A percentile compares a stretch with the other conserved stretches of the same genome.
These are phyloP conservation scores for Liolophura sinensis DNA, from an alignment of 1,140 invertebrate species.

Conservation along the genomic window DNA sequence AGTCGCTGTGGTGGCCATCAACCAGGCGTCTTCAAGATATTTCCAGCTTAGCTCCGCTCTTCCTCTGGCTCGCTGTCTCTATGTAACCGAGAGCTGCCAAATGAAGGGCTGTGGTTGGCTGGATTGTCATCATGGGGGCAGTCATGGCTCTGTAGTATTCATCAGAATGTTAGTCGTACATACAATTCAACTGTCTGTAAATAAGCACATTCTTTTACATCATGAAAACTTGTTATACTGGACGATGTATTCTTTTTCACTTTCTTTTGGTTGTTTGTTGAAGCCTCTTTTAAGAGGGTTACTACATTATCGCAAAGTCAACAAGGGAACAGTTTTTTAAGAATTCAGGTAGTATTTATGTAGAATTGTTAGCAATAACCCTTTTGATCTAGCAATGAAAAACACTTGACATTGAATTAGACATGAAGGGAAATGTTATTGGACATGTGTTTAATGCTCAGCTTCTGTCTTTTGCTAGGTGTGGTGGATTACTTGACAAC, in stretches of 20 bases:
- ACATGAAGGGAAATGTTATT: not conserved
- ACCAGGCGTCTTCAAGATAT: not conserved
- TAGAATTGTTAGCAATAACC: not conserved
- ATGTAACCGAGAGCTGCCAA: slow-evolving; percentile 64
- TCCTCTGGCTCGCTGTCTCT: slow-evolving; percentile 53
- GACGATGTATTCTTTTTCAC: too few species aligned
- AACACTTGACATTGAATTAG: not conserved
- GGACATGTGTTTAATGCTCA: slow-evolving; percentile 9
- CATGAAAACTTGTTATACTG: too few species aligned
- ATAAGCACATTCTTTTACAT: too few species aligned
- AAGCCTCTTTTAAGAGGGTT: not conserved
- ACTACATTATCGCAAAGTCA: not conserved
- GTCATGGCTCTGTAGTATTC: too few species aligned
- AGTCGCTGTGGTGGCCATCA: too few species aligned
- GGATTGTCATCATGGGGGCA: not conserved
- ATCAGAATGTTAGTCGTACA: too few species aligned
- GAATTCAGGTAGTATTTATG: too few species aligned
- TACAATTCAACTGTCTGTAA: too few species aligned
- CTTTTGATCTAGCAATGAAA: not conserved
- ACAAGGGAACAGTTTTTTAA: not conserved
- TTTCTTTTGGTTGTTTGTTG: not conserved
- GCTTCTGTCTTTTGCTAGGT: slow-evolving; percentile 53
- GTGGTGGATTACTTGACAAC: slow-evolving; percentile 66
- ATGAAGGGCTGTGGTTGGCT: slow-evolving; percentile 64
- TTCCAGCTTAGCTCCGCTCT: slow-evolving; percentile 26